These are phyloP conservation scores for Rostratula benghalensis DNA, from an alignment of 2,113 vertebrate species.

Conservation along the genomic window DNA sequence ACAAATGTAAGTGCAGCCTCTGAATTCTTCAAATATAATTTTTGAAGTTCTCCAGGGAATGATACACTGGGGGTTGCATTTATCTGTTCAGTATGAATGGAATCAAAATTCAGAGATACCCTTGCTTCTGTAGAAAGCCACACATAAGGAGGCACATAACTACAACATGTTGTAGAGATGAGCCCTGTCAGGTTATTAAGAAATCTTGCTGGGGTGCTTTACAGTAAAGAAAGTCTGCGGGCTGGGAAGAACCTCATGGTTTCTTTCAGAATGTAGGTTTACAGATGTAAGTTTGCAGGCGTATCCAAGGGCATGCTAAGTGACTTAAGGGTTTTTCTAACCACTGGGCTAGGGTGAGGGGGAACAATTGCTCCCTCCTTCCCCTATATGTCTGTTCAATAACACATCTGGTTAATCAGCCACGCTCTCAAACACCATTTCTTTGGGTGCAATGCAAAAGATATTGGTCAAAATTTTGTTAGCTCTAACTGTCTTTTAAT, in stretches of 20 bases:
- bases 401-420: neutral
- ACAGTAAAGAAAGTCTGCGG: neutral
- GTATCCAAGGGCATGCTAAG: neutral
- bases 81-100: neutral
- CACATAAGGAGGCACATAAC: rapidly evolving
- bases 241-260: neutral
- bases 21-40: neutral
- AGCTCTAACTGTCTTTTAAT: neutral
- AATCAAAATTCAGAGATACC: neutral
- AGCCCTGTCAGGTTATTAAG: neutral
- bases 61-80: neutral
- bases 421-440: neutral
- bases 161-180: neutral
- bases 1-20: neutral
- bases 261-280: neutral
- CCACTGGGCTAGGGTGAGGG: neutral
- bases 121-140: neutral
- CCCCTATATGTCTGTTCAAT: neutral
- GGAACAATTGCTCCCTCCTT: neutral
- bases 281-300: neutral
- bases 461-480: neutral
- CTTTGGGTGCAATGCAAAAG: neutral
- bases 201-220: neutral
- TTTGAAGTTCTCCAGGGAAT: neutral
- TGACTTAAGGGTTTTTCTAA: neutral